These are phyloP conservation scores for Varecia variegata DNA, from an alignment of 2,797 vertebrate species.

Conservation along the genomic window DNA sequence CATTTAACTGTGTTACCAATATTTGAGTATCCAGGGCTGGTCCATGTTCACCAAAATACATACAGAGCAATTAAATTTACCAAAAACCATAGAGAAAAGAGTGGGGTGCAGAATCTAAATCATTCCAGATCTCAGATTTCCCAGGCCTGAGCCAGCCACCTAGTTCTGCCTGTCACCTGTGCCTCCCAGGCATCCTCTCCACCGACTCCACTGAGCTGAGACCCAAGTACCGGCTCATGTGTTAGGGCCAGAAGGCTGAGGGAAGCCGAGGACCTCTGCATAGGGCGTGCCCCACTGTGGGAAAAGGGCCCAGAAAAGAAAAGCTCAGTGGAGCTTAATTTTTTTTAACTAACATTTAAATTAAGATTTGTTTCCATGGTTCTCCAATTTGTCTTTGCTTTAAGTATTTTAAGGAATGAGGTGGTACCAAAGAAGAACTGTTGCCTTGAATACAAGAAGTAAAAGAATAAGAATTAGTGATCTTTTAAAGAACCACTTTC, in stretches of 20 bases:
- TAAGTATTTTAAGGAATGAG: not conserved
- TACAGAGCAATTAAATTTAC: not conserved
- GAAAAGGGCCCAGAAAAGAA: not conserved
- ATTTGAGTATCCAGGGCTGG: not conserved
- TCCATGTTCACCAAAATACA: constrained; percentile 4
- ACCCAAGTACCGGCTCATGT: not conserved
- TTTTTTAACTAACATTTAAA: not conserved
- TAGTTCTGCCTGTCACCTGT: not conserved
- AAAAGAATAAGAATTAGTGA: not conserved
- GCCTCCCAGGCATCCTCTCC: not conserved
- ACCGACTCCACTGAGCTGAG: not conserved
- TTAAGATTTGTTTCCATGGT: not conserved
- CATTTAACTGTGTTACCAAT: not conserved
- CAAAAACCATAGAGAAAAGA: not conserved
- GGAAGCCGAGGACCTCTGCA: not conserved
- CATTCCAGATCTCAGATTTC: not conserved
- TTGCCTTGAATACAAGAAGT: not conserved
- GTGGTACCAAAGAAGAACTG: not conserved
- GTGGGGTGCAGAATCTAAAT: not conserved
- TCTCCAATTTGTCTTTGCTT: not conserved
- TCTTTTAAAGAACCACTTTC: not conserved
- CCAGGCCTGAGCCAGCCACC: not conserved
- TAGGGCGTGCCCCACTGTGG: not conserved
- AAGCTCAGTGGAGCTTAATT: not conserved
- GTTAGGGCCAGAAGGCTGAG: not conserved